Evolutionary conservation across 2,797 vertebrate species (phyloP).

Genomic region (Champsocephalus esox): DNA sequence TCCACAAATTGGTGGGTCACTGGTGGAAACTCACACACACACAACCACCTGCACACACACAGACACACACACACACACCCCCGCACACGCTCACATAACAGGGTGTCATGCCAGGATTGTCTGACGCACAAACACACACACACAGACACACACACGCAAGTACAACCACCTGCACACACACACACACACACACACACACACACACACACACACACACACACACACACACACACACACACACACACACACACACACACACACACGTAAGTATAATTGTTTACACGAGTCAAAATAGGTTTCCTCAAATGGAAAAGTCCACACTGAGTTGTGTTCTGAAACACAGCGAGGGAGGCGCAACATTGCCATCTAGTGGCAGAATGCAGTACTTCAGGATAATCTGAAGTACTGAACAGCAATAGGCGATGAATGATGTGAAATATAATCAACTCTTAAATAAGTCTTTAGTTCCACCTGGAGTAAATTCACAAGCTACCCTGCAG

Average conservation of each 20-base stretch:
- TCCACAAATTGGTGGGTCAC: slow-evolving; percentile 29
- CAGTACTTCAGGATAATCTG: neutral
- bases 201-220: slow-evolving; percentile 11
- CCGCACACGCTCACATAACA: neutral
- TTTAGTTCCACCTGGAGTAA: too few relatives aligned
- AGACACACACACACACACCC: neutral
- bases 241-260: neutral
- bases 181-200: slow-evolving; percentile 18
- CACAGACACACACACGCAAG: too few relatives aligned
- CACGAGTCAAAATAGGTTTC: slow-evolving; percentile 51
- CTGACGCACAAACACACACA: neutral
- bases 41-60: neutral
- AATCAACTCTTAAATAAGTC: too few relatives aligned
- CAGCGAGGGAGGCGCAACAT: neutral
- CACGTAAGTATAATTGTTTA: slow-evolving; percentile 28
- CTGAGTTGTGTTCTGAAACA: slow-evolving; percentile 24
- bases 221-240: neutral
- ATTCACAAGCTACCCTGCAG: too few relatives aligned
- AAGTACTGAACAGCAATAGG: neutral
- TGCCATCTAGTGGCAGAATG: slow-evolving; percentile 48
- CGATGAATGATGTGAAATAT: too few relatives aligned
- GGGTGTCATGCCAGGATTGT: too few relatives aligned
- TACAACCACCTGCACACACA: too few relatives aligned
- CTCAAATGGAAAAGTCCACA: slow-evolving; percentile 56
- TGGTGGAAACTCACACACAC: slow-evolving; percentile 19